Evolutionary conservation across 23 tunicate genomes (phyloP), one percentile per base, ranked within the genome.

Genomic region (Halocynthia roretzi): DNA sequence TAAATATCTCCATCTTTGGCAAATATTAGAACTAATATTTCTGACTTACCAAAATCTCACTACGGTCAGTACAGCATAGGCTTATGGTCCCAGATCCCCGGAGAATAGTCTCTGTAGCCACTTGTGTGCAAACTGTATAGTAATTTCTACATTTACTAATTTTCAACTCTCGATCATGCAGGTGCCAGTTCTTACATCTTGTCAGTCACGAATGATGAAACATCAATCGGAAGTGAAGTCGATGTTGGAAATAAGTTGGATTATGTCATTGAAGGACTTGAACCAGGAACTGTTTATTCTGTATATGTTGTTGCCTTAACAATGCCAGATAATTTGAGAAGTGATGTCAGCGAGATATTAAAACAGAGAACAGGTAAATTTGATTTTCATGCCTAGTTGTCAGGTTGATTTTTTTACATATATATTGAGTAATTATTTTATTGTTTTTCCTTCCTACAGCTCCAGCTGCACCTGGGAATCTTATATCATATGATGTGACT

Each of bases 251-350:
- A 62, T 15, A 50, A 62, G 20, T 54, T 74, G 17, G 56, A 23
- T n/a, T 54, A 76, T 6, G 21, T 6, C 51, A 61, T 81, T 52
- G 23, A 50, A 8, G 79, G 60, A 71, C 85, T 86, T 52, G 58
- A 9, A 7, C 56, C 92, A 8, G 92, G 92, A 68, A 82, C 86
- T 17, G 10, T 49, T 52, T 87, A 87, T 71, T 83, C 86, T 67
- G 83, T 82, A 75, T 82, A 86, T 57, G 86, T 87, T 12, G n/a
- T 54, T 2, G 86, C 84, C 0, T 76, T 54, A 54, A 53, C 55
- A 54, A 10, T 7, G 60, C 64, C 10, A 12, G 23, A 74, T 22
- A 48, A 48, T 0, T 53, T 74, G 23, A 53, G 60, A 15, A 74
- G 78, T 64, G 62, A 74, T 14, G 78, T 54, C 20, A 74, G 78